Base-by-base conservation (phyloP, 2,888 invertebrate species). In the Drosophila diplacantha region DNA sequence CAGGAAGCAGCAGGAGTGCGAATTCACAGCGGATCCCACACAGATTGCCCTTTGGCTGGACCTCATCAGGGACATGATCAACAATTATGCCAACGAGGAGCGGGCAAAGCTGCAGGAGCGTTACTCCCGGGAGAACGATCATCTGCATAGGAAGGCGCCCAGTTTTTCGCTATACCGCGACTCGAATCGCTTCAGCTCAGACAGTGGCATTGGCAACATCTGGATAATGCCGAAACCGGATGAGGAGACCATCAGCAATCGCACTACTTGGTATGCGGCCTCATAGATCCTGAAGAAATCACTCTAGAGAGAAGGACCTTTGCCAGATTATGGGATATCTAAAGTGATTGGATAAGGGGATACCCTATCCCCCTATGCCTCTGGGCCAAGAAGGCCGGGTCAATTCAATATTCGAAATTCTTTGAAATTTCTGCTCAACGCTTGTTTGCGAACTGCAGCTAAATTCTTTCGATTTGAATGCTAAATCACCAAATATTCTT, bases 121-220 rank as follows among this genome's bases (percentile, higher is more conserved):
- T 14, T 86, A 86, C 58, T 75, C 73, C 2, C 85, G 84, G 5
- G 86, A 86, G 35, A 83, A 72, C 22, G 86, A 87, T 69, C 86
- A 85, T 69, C 53, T 85, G 60, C 87, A 87, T 57, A 84, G 85
- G 3, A 85, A 86, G 37, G 84, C 86, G 2, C 84, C 84, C 5
- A 86, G 86, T 53, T 80, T 87, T 20, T 81, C 87, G 22, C 73
- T 86, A 1, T 87, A 85, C 39, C 84, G 88, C 14, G 87, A 87
- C 61, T 86, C 88, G 46, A 88, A 88, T 83, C 85, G 88, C 32
- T 87, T 87, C 44, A 88, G 88, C 51, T 81, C 85, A 22, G 88
- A 88, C 58, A 88, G 88, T 52, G 88, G 88, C 26, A 87, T 88
- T 32, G 87, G 87, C 6, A 88, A 86, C 58, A 86, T 87, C 22